phyloP scores from a whole-genome alignment of 2,888 invertebrate genomes.

The Oligia fasciuncula region DNA sequence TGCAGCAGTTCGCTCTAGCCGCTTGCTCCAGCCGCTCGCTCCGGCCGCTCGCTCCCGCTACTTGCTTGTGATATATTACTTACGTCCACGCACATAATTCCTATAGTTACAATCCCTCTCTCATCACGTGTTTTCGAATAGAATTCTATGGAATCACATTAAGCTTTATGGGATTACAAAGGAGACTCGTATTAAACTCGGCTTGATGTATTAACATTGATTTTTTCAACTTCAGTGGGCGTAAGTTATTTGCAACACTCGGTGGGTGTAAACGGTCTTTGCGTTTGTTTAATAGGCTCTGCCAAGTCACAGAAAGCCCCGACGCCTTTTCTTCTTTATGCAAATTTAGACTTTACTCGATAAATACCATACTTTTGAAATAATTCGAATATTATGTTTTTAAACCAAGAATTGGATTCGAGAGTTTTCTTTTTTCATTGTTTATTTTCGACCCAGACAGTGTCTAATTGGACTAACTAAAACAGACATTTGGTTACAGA shows the following conservation, averaged over 20 bases:
- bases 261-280: slow-evolving; percentile 36
- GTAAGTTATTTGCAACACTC: slow-evolving; percentile 52
- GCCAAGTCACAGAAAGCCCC: not conserved
- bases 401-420: not conserved
- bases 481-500: slow-evolving; percentile 24
- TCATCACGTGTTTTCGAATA: slow-evolving; percentile 48
- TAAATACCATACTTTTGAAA: slow-evolving; percentile 4
- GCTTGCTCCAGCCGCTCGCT: slow-evolving; percentile 7
- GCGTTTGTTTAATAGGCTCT: slow-evolving; percentile 44
- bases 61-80: slow-evolving; percentile 64
- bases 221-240: slow-evolving; percentile 56
- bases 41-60: slow-evolving; percentile 11
- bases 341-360: slow-evolving; percentile 13
- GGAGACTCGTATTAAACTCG: slow-evolving; percentile 60
- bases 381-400: not conserved
- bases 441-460: slow-evolving; percentile 15
- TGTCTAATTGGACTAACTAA: slow-evolving; percentile 12
- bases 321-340: not conserved
- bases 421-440: slow-evolving; percentile 2
- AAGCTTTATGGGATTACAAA: slow-evolving; percentile 61
- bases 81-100: slow-evolving; percentile 56
- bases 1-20: slow-evolving; percentile 38
- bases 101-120: slow-evolving; percentile 23
- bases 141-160: slow-evolving; percentile 54
- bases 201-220: slow-evolving; percentile 63